A percentile compares a stretch with the other conserved stretches of the same genome.
Evolutionary conservation across 2,113 vertebrate genomes (phyloP).

Genomic region (Sorex fumeus): DNA sequence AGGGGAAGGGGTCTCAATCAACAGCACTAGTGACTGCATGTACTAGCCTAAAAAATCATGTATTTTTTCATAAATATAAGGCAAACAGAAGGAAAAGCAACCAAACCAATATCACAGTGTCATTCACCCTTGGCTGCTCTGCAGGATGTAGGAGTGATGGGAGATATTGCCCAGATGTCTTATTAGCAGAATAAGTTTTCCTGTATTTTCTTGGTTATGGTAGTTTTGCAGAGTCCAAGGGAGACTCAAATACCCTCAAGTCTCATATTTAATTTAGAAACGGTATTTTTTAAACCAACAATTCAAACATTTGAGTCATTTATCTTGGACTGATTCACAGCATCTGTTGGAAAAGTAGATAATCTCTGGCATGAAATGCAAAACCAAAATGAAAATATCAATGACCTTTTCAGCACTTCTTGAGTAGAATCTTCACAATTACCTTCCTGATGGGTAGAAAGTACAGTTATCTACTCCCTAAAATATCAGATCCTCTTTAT

Average conservation of each 20-base stretch:
- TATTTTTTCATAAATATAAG: background rate
- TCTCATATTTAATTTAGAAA: constrained; percentile 66
- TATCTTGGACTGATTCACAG: constrained; percentile 29
- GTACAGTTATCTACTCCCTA: background rate
- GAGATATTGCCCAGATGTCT: background rate
- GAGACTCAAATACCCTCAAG: background rate
- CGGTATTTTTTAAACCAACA: background rate
- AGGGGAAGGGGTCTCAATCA: background rate
- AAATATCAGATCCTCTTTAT: constrained; percentile 41
- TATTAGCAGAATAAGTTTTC: constrained; percentile 21
- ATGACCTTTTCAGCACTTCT: background rate
- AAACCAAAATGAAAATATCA: constrained; percentile 27
- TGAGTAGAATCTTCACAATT: background rate
- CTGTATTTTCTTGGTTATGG: constrained; percentile 25
- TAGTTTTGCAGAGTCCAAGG: constrained; percentile 29
- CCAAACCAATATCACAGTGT: background rate
- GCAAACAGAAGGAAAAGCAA: background rate
- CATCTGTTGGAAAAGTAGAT: background rate
- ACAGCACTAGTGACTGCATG: background rate
- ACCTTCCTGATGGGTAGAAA: background rate
- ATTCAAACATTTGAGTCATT: background rate
- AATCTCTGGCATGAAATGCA: background rate
- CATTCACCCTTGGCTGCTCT: background rate
- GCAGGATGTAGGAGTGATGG: background rate
- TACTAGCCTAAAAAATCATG: background rate